Base-by-base conservation (phyloP, 2,113 vertebrate species). In the Paracanthobrama guichenoti region DNA sequence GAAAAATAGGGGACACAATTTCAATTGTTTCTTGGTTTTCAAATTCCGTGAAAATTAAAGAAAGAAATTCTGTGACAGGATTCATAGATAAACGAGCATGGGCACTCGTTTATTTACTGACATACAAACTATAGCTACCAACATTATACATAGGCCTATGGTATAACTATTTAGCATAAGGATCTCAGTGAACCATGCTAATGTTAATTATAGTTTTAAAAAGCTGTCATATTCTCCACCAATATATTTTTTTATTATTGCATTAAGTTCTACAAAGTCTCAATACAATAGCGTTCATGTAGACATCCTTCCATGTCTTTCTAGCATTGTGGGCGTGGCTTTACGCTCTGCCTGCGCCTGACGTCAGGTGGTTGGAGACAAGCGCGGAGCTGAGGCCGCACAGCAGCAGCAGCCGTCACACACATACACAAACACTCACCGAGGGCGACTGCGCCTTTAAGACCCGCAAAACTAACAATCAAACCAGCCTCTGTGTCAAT, bases 381-480 rank as follows among this genome's bases (percentile, higher is more conserved):
- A 75, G 87, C 85, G 80, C 72, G 44, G 80, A 82, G 53, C 66
- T 28, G 83, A 77, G 80, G 67, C 84, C 88, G 88, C 88, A 80
- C 88, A 71, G 89, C 31, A 79, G 81, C 84, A 67, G 81, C 81
- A 60, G 89, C 53, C 69, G 89, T 74, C 75, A 53, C 66, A n/a
- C 46, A 50, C 48, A 31, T 2, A 50, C 13, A 42, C 24, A 81
- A 20, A 28, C 39, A 14, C 39, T 79, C 39, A 48, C 10, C 24
- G 64, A 88, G 89, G 88, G 90, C 86, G 89, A 81, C 87, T 89
- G 75, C 50, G 87, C 88, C 91, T 93, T 91, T 89, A 93, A 93
- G 90, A 88, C 72, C 50, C 77, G 79, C 90, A 81, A 88, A 92
- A 93, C 82, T 86, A 89, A 83, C 81, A 82, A 83, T 44, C 83